Base-by-base conservation (phyloP, 2,888 invertebrate genomes). In the Apodemia duryi region DNA sequence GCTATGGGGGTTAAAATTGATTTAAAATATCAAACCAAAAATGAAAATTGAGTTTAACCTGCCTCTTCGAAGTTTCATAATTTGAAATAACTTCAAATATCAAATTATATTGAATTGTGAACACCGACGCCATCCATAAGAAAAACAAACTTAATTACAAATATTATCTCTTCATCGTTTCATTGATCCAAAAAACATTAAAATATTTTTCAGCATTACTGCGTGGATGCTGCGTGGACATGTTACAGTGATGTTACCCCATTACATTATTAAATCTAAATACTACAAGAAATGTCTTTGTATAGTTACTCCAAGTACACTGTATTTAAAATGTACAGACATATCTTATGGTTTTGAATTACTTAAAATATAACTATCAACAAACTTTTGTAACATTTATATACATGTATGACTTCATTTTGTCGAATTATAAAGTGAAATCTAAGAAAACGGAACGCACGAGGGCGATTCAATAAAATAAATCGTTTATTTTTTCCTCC, bases 401-500 rank as follows among this genome's bases (percentile, higher is more conserved):
- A 32, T 57, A 57, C 57, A 57, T 57, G 28, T 57, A 28, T 63
- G 41, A 54, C 11, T 41, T 29, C 52, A 54, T 54, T 52, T 57
- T 29, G 6, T 57, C 46, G 13, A 46, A 46, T 57, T 32, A 32
- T 11, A 32, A 32, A 57, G 32, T 57, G 32, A 32, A 57, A 57
- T 13, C n/a, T 10, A 54, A 11, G 21, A 41, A 41, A 57, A 46
- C 6, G 3, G 46, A 46, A 32, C 28, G 46, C 57, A 21, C 61
- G 41, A 51, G 63, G 29, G 49, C 54, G n/a, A 51, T 11, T 54
- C 6, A 46, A 46, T 54, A 63, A 65, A 64, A 62, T 54, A 46
- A 43, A 62, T 29, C 54, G 62, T 62, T 66, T 64, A 54, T 54
- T 69, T 63, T 28, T 62, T 66, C 57, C 21, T 38, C 6, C 38